phyloP scores from a whole-genome alignment of 1,140 invertebrate species.

The Panagrolaimus sp. region DNA sequence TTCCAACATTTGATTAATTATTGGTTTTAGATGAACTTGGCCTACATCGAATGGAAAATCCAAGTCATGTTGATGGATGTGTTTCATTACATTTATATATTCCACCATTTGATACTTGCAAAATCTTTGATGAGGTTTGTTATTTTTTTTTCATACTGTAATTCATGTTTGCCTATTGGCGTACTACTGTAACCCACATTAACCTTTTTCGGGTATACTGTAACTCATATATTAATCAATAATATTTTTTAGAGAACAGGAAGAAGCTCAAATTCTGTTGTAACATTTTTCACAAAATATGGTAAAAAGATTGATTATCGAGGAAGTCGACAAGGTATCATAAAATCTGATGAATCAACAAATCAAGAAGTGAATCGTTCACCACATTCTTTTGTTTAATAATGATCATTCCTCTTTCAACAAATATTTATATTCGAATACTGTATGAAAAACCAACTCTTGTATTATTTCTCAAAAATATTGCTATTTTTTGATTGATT shows the following conservation, averaged over 20 bases:
- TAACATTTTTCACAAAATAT: constrained; percentile 53
- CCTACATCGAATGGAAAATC: constrained; percentile 89
- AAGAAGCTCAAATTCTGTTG: constrained; percentile 20
- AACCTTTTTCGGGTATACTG: background rate
- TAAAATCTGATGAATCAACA: background rate
- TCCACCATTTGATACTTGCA: constrained; percentile 82
- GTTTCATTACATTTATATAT: constrained; percentile 91
- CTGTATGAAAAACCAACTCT: too few species aligned
- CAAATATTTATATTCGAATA: too few species aligned
- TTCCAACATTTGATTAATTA: background rate
- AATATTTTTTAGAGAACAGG: constrained; percentile 43
- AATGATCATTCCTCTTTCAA: too few species aligned
- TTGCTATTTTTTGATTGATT: too few species aligned
- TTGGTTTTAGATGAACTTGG: constrained; percentile 76
- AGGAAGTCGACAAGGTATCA: constrained; percentile 32
- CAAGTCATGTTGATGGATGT: constrained; percentile 76
- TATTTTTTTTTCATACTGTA: background rate
- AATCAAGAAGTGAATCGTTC: background rate
- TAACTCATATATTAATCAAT: constrained; percentile 13
- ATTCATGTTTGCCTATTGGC: background rate
- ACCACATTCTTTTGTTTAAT: too few species aligned
- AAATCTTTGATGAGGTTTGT: constrained; percentile 72
- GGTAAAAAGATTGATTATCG: constrained; percentile 46
- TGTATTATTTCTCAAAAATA: too few species aligned
- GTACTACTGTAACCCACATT: background rate